These are phyloP conservation scores for Pinna nobilis DNA, from an alignment of 1,140 invertebrate species.

Conservation along the genomic window DNA sequence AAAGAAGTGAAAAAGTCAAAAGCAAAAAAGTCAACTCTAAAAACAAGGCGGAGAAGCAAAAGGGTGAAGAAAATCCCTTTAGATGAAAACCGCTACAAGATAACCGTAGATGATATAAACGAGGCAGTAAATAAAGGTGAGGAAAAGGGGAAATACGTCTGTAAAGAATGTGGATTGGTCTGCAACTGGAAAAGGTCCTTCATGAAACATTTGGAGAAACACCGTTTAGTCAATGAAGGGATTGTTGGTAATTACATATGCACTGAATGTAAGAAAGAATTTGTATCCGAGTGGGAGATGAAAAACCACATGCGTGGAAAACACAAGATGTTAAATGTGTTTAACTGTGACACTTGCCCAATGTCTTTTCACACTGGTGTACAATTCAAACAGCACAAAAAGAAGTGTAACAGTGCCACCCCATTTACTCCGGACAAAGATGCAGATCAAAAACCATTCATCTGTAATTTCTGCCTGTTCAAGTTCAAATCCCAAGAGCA, in stretches of 20 bases:
- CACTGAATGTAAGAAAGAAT: conserved; percentile 3
- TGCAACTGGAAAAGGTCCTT: conserved; percentile 14
- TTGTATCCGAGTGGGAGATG: conserved; percentile 23
- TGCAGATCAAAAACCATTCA: not conserved
- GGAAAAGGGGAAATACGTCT: conserved; percentile 9
- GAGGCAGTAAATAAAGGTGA: conserved; percentile 8
- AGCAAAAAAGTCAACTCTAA: not conserved
- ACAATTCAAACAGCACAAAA: conserved; percentile 16
- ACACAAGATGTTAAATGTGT: conserved; percentile 18
- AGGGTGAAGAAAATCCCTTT: conserved; percentile 5
- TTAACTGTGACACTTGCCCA: conserved; percentile 19
- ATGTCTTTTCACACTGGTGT: conserved; percentile 8
- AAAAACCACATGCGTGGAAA: conserved; percentile 21
- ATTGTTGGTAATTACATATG: not conserved
- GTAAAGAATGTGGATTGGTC: not conserved
- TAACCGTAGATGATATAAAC: conserved; percentile 14
- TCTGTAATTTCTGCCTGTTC: conserved; percentile 13
- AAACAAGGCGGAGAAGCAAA: conserved; percentile 24
- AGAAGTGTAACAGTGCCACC: not conserved
- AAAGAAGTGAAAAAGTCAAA: conserved; percentile 10
- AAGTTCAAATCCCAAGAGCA: conserved; percentile 17
- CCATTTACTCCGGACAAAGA: not conserved
- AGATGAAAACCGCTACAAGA: conserved; percentile 11
- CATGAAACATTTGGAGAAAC: conserved; percentile 13
- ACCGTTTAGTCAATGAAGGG: conserved; percentile 6